Evolutionary conservation across 2,113 vertebrate genomes (phyloP).

Genomic region (Vombatus ursinus): DNA sequence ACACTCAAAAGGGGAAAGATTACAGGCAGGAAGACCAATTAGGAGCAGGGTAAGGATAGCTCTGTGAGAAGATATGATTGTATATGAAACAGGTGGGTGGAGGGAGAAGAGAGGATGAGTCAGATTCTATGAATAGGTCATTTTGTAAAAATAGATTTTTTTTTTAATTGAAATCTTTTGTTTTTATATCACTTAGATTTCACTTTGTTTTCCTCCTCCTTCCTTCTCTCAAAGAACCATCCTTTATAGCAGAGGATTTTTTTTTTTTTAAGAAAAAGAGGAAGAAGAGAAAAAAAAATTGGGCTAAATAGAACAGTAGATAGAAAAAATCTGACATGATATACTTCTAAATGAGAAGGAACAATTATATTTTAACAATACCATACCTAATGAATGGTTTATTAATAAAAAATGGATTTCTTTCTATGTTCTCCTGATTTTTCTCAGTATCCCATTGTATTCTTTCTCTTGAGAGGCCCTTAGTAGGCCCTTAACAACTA

Average conservation of each 20-base stretch:
- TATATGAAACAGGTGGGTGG: neutral
- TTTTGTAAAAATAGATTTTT: neutral
- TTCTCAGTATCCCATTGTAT: neutral
- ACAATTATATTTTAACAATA: neutral
- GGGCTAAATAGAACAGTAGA: neutral
- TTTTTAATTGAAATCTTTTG: neutral
- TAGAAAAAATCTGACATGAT: neutral
- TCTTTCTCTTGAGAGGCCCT: neutral
- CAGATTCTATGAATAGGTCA: neutral
- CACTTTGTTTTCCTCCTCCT: neutral
- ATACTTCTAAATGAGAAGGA: neutral
- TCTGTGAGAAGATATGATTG: neutral
- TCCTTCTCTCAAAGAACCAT: neutral
- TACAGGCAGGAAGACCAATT: neutral
- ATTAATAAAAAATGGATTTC: neutral
- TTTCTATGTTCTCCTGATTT: neutral
- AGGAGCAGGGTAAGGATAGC: neutral
- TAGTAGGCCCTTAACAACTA: neutral
- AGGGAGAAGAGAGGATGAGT: neutral
- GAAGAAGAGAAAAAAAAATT: neutral
- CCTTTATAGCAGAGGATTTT: neutral
- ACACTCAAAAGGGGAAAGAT: neutral
- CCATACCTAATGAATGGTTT: neutral
- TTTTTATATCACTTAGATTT: neutral
- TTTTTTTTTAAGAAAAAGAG: neutral